Evolutionary conservation across 2,797 vertebrate genomes (phyloP), one percentile per base, ranked within the genome.

Genomic region (Thalassophryne amazonica): DNA sequence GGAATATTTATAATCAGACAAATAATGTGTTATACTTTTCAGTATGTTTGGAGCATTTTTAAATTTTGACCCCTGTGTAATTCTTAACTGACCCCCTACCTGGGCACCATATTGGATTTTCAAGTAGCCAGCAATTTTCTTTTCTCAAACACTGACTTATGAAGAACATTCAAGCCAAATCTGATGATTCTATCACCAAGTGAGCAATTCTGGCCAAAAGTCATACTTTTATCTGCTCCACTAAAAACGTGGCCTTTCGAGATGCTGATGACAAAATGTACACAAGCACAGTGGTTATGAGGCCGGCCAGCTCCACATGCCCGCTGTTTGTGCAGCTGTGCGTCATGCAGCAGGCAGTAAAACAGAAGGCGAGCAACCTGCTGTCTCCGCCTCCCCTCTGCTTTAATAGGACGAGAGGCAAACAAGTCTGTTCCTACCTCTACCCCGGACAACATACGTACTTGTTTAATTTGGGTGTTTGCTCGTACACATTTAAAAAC

Each of bases 291-390:
- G 38, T 50, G 60, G 53, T 32, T 64, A 6, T 39, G 28, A 23
- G 35, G 55, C 24, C 11, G 17, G 37, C 46, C 34, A 29, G 56
- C 32, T 27, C 25, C 21, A 9, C 38, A n/a, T 35, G 43, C 43
- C 30, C 12, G 11, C 20, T 89, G 78, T 88, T 89, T 88, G 83
- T 73, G 71, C 85, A 89, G 88, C 85, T 89, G 85, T 43, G 25
- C 31, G 53, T 64, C 34, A 23, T 52, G 52, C 65, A 53, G 68
- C 58, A 56, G 59, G 67, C 58, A 68, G 69, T 77, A 75, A 45
- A 37, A 43, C 39, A 18, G 40, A 39, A 43, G 27, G 61, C 38
- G 42, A 42, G 42, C 66, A 58, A 58, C 46, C 69, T 50, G 55
- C 50, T 28, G 55, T 42, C 60, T 72, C 71, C 67, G 68, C 59